phyloP scores from a whole-genome alignment of 2,888 invertebrate species.

The Epinotia nisella region DNA sequence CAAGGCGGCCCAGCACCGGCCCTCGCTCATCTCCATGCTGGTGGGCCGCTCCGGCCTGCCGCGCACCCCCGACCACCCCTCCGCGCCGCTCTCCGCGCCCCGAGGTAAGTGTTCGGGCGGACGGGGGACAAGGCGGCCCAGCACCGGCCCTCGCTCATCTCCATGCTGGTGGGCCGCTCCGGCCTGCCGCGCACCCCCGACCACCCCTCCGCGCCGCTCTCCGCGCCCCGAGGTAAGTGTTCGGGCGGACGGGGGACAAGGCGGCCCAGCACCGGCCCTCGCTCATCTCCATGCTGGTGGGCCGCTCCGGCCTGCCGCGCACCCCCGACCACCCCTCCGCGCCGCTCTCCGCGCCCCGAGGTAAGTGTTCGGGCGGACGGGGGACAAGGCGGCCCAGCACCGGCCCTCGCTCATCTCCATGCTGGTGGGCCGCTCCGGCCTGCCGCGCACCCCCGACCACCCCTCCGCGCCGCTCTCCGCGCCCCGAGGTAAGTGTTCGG shows the following conservation, averaged over 20 bases:
- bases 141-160: conserved; percentile 76
- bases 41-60: conserved; percentile 69
- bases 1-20: conserved; percentile 73
- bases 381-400: conserved; percentile 71
- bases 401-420: conserved; percentile 77
- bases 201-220: conserved; percentile 72
- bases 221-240: conserved; percentile 74
- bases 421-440: conserved; percentile 69
- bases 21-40: conserved; percentile 77
- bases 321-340: conserved; percentile 76
- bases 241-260: conserved; percentile 84
- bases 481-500: conserved; percentile 63
- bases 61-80: conserved; percentile 75
- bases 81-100: conserved; percentile 71
- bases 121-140: conserved; percentile 77
- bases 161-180: conserved; percentile 73
- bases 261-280: conserved; percentile 75
- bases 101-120: conserved; percentile 83
- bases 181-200: conserved; percentile 73
- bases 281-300: conserved; percentile 76
- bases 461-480: conserved; percentile 71
- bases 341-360: conserved; percentile 73
- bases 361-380: conserved; percentile 84
- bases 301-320: conserved; percentile 66
- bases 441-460: conserved; percentile 76